Evolutionary conservation across 1,140 invertebrate genomes (phyloP), one percentile per base, ranked within the genome.

Genomic region (Brachionus paranguensis): DNA sequence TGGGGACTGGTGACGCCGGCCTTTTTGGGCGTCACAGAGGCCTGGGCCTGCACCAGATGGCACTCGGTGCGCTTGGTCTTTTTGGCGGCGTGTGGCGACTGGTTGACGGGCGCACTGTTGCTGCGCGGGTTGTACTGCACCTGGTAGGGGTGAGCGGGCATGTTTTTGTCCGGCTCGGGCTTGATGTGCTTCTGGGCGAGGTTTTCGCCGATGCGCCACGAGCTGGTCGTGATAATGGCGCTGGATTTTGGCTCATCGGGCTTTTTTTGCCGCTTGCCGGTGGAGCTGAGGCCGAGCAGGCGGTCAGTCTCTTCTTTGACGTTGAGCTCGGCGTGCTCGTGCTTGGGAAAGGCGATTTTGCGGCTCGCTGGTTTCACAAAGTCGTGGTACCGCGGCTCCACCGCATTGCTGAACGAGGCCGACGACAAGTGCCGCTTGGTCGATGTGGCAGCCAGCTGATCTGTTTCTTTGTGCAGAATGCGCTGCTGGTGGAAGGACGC

Each of bases 141-240:
- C 10, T 72, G 68, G 33, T 72, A 72, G 7, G 64, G 64, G 14
- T 68, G 55, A 8, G 12, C 7, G 27, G 24, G 33, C 33, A 72
- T 20, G 27, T 29, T 79, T 64, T 60, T 64, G 17, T 79, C 76
- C 27, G 43, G 76, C 41, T 79, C 76, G 12, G 20, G 17, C 41
- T 64, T 60, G 0, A 64, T 12, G 24, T 81, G 78, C 27, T 81
- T 81, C 37, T 81, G 78, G 60, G 64, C 78, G n/a, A 81, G 33
- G n/a, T 27, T 12, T 47, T 81, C 78, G 33, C 53, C 78, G n/a
- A 68, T 20, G 20, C 78, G 50, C 78, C 78, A 81, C n/a, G 78
- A 81, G 27, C 78, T 81, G 0, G 78, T 81, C 0, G 78, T 81
- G 20, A 81, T 81, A 6, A 81, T 47, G 8, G 12, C 72, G 20